phyloP scores from a whole-genome alignment of 2,888 invertebrate genomes.

The Tetragonisca angustula region DNA sequence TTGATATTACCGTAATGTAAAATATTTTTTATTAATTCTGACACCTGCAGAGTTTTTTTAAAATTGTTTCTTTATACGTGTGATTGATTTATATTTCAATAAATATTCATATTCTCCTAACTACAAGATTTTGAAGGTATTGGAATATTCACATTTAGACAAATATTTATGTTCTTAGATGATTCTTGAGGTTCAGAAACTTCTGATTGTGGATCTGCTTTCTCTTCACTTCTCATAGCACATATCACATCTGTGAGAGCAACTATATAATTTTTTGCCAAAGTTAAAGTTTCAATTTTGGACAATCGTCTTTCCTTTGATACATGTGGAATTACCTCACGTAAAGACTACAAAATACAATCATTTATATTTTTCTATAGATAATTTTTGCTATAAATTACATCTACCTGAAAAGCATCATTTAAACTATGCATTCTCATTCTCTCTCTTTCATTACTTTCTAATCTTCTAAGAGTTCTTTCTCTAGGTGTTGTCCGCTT shows the following conservation, averaged over 20 bases:
- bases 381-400: not conserved
- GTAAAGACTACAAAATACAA: conserved; percentile 86
- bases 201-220: conserved; percentile 43
- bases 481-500: conserved; percentile 85
- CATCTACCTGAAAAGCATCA: conserved; percentile 90
- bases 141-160: conserved; percentile 73
- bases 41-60: conserved; percentile 51
- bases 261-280: conserved; percentile 93
- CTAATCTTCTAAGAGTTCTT: conserved; percentile 89
- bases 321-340: conserved; percentile 92
- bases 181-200: conserved; percentile 49
- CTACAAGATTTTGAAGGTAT: conserved; percentile 76
- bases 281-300: conserved; percentile 91
- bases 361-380: conserved; percentile 1
- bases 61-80: conserved; percentile 57
- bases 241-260: conserved; percentile 92
- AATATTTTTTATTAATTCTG: conserved; percentile 35
- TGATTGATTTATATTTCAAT: conserved; percentile 50
- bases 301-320: conserved; percentile 91
- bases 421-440: conserved; percentile 93
- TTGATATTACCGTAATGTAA: conserved; percentile 26
- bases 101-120: conserved; percentile 66
- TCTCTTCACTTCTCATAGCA: conserved; percentile 89
- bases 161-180: conserved; percentile 63
- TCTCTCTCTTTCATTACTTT: conserved; percentile 91